Evolutionary conservation across 2,113 vertebrate genomes (phyloP).

Genomic region (Colaptes auratus): DNA sequence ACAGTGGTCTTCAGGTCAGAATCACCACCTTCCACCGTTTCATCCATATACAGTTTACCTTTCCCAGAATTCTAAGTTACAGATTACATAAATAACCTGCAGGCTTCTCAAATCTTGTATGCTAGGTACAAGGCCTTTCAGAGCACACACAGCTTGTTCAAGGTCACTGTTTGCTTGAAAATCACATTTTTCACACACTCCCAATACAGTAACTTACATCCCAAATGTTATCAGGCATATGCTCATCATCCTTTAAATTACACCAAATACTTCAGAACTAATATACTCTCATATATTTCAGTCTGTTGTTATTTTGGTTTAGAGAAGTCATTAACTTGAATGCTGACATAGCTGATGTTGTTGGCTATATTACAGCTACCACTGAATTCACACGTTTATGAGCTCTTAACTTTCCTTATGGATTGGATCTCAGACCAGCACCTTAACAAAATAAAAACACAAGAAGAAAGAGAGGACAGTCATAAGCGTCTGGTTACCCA

Average conservation of each 20-base stretch:
- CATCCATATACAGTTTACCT: neutral
- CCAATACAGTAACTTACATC: neutral
- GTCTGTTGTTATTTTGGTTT: neutral
- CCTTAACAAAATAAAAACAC: conserved; percentile 65
- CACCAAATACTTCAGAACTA: neutral
- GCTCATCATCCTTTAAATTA: neutral
- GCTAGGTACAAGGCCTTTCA: neutral
- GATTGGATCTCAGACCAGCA: conserved; percentile 86
- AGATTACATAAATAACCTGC: neutral
- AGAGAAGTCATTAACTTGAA: neutral
- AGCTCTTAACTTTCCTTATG: conserved; percentile 81
- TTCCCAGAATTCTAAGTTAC: neutral
- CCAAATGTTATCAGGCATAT: neutral
- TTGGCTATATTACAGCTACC: conserved; percentile 68
- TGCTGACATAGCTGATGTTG: neutral
- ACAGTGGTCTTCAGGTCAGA: neutral
- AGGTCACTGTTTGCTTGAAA: neutral
- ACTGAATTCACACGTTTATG: conserved; percentile 68
- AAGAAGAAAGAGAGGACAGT: conserved; percentile 47
- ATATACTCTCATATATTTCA: neutral
- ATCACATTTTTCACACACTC: neutral
- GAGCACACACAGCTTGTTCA: neutral
- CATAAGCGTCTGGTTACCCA: conserved; percentile 14
- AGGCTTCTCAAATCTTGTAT: neutral
- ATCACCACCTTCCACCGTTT: neutral